These are phyloP conservation scores for Maccullochella peelii DNA, from an alignment of 2,113 vertebrate genomes.

Conservation along the genomic window DNA sequence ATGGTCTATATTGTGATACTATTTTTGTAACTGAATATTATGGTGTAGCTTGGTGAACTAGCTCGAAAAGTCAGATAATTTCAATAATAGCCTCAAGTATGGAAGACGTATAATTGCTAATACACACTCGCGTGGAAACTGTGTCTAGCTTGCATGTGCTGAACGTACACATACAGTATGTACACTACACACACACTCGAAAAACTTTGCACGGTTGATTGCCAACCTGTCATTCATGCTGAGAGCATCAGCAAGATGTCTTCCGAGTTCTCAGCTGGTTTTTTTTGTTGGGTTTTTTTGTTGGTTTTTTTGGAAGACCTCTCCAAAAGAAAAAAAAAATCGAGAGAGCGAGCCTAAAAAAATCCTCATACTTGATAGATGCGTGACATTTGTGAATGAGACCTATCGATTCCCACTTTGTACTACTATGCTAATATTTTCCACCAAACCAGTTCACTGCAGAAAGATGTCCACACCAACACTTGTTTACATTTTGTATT, in stretches of 20 bases:
- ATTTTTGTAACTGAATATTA: conserved; percentile 83
- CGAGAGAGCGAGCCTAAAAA: conserved; percentile 17
- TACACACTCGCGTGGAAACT: conserved; percentile 53
- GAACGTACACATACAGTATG: conserved; percentile 66
- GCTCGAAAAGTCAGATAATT: conserved; percentile 54
- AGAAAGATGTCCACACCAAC: conserved; percentile 19
- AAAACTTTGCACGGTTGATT: conserved; percentile 68
- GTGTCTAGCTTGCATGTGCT: conserved; percentile 76
- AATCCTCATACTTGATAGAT: conserved; percentile 72
- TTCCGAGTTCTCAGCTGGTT: conserved; percentile 65
- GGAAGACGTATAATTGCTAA: conserved; percentile 63
- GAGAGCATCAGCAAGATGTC: conserved; percentile 58
- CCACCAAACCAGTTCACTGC: conserved; percentile 43
- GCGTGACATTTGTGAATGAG: conserved; percentile 62
- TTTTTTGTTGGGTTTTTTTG: conserved; percentile 2
- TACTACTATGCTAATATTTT: conserved; percentile 72
- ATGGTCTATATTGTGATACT: conserved; percentile 84
- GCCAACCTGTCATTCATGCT: conserved; percentile 61
- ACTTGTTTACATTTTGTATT: conserved; percentile 49
- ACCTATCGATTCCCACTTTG: conserved; percentile 54
- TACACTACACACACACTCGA: conserved; percentile 55
- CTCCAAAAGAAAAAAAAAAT: neutral
- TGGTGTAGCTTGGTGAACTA: conserved; percentile 71
- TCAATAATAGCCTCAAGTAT: conserved; percentile 75
- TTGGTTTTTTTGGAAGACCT: neutral